phyloP scores from a whole-genome alignment of 2,888 invertebrate species.

The Synanthedon vespiformis region DNA sequence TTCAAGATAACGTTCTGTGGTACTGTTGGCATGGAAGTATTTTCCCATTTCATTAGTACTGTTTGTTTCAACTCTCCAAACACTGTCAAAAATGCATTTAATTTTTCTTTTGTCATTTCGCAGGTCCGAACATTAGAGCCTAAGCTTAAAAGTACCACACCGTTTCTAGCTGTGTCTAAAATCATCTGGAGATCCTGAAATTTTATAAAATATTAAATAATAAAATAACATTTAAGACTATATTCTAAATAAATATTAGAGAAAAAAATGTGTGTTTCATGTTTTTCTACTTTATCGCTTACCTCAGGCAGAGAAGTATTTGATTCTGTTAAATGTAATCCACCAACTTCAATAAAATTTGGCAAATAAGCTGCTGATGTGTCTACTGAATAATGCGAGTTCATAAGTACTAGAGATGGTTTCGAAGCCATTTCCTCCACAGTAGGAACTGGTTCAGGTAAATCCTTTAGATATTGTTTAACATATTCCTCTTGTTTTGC shows the following conservation, averaged over 20 bases:
- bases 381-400: conserved; percentile 34
- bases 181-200: conserved; percentile 24
- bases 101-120: conserved; percentile 19
- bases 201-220: background rate
- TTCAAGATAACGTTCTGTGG: conserved; percentile 49
- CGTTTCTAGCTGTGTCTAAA: conserved; percentile 22
- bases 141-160: conserved; percentile 28
- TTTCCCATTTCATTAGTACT: conserved; percentile 67
- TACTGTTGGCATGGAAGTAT: conserved; percentile 31
- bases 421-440: conserved; percentile 16
- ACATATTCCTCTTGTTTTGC: conserved; percentile 12
- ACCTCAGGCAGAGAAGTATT: background rate
- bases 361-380: conserved; percentile 33
- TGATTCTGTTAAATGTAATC: conserved; percentile 12
- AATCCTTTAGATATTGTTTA: conserved; percentile 11
- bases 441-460: conserved; percentile 10
- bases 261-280: background rate
- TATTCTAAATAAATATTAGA: background rate
- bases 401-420: conserved; percentile 27
- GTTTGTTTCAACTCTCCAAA: conserved; percentile 51
- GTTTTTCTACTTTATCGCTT: background rate
- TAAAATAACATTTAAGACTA: background rate
- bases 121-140: conserved; percentile 29
- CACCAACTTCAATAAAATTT: conserved; percentile 47
- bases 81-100: conserved; percentile 28